phyloP scores from a whole-genome alignment of 2,797 vertebrate species.

The Capromys pilorides region DNA sequence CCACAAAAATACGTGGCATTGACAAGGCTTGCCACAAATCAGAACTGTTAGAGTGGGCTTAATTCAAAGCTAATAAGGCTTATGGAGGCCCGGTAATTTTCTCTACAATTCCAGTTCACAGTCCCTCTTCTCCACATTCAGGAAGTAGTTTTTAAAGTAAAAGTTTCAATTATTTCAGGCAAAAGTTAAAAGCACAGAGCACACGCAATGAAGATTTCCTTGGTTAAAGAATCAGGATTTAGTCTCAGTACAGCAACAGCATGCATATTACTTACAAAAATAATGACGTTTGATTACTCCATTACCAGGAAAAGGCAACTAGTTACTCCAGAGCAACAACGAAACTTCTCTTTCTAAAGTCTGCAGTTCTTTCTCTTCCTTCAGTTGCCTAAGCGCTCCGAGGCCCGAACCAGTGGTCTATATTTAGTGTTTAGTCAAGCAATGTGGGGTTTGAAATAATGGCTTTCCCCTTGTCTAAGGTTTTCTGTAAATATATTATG shows the following conservation, averaged over 20 bases:
- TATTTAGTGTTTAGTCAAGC: conserved; percentile 82
- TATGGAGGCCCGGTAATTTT: conserved; percentile 20
- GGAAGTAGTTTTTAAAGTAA: conserved; percentile 53
- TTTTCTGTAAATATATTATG: neutral
- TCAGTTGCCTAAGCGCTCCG: neutral
- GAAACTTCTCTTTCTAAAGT: conserved; percentile 53
- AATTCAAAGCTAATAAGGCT: conserved; percentile 45
- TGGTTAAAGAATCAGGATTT: neutral
- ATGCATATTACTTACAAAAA: conserved; percentile 84
- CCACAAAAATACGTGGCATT: conserved; percentile 6
- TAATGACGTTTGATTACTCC: conserved; percentile 45
- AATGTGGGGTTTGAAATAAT: conserved; percentile 59
- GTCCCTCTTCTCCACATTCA: conserved; percentile 4
- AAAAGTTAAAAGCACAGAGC: conserved; percentile 37
- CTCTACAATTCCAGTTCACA: conserved; percentile 15
- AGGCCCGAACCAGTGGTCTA: conserved; percentile 77
- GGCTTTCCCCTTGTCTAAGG: neutral
- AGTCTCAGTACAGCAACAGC: conserved; percentile 40
- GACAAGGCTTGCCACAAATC: neutral
- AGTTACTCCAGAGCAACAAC: neutral
- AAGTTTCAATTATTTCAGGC: conserved; percentile 57
- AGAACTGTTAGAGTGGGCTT: conserved; percentile 49
- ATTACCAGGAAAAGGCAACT: conserved; percentile 9
- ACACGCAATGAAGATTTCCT: conserved; percentile 20
- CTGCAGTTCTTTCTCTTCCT: conserved; percentile 47